A percentile compares a stretch with the other conserved stretches of the same genome.
Conservation (phyloP, 1,140 invertebrate species). For the Cyrtorhinus lividipennis region DNA sequence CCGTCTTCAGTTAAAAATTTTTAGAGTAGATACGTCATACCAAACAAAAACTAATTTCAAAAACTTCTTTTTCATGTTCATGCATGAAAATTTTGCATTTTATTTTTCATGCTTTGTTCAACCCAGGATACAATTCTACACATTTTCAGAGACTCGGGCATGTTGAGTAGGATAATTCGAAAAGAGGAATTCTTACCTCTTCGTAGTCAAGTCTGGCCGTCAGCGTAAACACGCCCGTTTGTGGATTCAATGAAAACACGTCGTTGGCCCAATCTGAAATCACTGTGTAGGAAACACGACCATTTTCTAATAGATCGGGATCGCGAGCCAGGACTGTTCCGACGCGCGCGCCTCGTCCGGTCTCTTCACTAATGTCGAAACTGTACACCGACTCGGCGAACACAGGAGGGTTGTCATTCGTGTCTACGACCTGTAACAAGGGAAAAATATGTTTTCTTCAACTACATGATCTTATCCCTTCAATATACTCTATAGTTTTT, state of each 20-base stretch:
- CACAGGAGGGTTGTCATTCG: constrained; percentile 85
- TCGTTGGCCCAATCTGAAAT: constrained; percentile 89
- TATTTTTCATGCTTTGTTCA: too few species aligned
- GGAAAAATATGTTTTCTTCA: constrained; percentile 16
- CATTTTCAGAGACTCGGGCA: background rate
- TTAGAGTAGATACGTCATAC: too few species aligned
- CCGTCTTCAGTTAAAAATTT: too few species aligned
- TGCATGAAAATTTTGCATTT: too few species aligned
- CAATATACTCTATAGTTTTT: constrained; percentile 13
- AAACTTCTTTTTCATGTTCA: too few species aligned
- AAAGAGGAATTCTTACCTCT: constrained; percentile 46
- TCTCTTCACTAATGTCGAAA: constrained; percentile 77
- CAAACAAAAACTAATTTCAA: too few species aligned
- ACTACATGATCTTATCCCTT: background rate
- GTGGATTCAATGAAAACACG: constrained; percentile 81
- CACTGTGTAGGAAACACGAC: constrained; percentile 72
- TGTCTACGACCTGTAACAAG: constrained; percentile 62
- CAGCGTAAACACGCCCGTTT: constrained; percentile 75
- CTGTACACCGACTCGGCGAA: constrained; percentile 73
- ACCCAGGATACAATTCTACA: too few species aligned
- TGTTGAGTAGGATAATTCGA: background rate
- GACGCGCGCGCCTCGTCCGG: constrained; percentile 58
- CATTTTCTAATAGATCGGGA: constrained; percentile 69
- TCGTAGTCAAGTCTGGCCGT: constrained; percentile 84
- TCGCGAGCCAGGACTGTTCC: constrained; percentile 70